Conservation (phyloP, 2,888 invertebrate species). For the Acronicta alni region DNA sequence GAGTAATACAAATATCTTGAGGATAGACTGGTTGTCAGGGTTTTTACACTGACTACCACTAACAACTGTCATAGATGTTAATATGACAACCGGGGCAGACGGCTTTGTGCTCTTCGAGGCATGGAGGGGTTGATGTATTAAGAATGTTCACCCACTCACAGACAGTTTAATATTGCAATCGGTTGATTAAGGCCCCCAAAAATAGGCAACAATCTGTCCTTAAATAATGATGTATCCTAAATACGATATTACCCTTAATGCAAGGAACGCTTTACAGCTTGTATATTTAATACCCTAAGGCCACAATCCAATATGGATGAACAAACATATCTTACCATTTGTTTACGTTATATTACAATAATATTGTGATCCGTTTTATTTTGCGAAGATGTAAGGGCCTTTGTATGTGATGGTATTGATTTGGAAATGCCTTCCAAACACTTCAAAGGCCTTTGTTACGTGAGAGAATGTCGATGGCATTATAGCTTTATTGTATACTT, state of each 20-base stretch:
- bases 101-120: no score
- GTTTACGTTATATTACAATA: conserved; percentile 56
- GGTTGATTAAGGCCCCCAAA: no score
- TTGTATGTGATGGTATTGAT: conserved; percentile 66
- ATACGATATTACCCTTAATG: not conserved
- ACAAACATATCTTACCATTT: conserved; percentile 41
- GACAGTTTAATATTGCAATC: no score
- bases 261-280: not conserved
- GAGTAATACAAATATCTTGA: no score
- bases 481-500: conserved; percentile 32
- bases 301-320: conserved; percentile 16
- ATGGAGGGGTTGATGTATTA: no score
- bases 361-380: conserved; percentile 66
- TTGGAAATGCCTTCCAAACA: conserved; percentile 62
- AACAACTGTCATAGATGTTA: no score
- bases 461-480: conserved; percentile 54
- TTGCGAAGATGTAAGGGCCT: conserved; percentile 59
- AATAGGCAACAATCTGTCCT: not conserved
- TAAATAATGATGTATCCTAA: no score
- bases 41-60: no score
- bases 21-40: no score
- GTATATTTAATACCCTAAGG: conserved; percentile 17
- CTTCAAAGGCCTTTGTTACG: conserved; percentile 64
- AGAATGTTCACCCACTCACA: no score
- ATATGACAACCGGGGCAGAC: no score